phyloP scores from a whole-genome alignment of 2,888 invertebrate genomes.

The Oxyscelio sp. region DNA sequence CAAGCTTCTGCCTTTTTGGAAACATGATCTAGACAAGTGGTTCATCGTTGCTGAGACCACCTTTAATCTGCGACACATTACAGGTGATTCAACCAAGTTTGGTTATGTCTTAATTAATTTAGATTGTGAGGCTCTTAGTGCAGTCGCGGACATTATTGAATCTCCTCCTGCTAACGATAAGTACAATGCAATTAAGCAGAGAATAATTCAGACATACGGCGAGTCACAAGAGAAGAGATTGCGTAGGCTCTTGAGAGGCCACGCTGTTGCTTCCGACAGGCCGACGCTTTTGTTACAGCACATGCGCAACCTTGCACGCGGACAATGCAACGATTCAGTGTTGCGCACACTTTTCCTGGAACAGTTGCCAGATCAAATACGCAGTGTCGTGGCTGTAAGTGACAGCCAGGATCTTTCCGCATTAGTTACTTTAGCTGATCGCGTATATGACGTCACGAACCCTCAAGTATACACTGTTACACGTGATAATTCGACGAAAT shows the following conservation, averaged over 20 bases:
- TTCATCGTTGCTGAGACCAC: neutral
- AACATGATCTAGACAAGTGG: neutral
- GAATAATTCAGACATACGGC: neutral
- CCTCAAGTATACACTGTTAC: neutral
- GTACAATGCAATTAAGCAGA: neutral
- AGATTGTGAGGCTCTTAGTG: neutral
- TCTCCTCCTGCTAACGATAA: neutral
- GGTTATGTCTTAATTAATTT: neutral
- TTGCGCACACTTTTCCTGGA: constrained; percentile 13
- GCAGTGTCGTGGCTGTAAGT: neutral
- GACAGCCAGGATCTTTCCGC: neutral
- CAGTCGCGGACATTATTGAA: neutral
- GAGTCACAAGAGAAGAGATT: neutral
- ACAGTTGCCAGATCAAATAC: neutral
- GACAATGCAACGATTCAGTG: neutral
- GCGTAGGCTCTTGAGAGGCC: neutral
- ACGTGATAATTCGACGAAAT: no score
- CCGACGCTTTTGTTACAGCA: constrained; percentile 7
- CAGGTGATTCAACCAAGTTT: neutral
- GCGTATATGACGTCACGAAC: neutral
- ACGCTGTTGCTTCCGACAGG: neutral
- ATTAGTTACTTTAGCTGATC: neutral
- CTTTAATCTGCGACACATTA: neutral
- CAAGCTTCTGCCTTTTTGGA: no score
- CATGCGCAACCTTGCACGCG: neutral